These are phyloP conservation scores for Drosophila anceps DNA, from an alignment of 2,888 invertebrate genomes.

Conservation along the genomic window DNA sequence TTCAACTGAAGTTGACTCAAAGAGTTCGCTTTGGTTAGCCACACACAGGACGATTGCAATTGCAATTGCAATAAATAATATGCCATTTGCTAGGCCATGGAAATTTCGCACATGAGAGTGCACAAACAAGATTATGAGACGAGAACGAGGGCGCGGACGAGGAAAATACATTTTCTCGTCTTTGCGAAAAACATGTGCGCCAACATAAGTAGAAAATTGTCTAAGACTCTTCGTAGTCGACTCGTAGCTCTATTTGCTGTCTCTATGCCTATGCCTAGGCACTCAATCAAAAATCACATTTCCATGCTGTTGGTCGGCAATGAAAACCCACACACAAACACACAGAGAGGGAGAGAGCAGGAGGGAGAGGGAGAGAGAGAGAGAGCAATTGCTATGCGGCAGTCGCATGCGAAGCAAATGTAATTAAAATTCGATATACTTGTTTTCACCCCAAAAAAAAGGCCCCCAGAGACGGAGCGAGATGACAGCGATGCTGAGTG, in stretches of 20 bases:
- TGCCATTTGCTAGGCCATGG: slow-evolving; percentile 18
- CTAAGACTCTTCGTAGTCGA: slow-evolving; percentile 13
- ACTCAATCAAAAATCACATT: slow-evolving; percentile 82
- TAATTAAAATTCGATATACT: slow-evolving; percentile 82
- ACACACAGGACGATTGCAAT: slow-evolving; percentile 35
- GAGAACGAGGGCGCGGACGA: not conserved
- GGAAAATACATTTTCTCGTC: slow-evolving; percentile 30
- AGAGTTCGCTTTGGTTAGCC: slow-evolving; percentile 12
- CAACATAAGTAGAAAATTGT: slow-evolving; percentile 40
- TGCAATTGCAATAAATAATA: slow-evolving; percentile 47
- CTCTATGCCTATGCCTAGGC: slow-evolving; percentile 36
- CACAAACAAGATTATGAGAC: slow-evolving; percentile 34
- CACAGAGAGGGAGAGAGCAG: slow-evolving; percentile 1
- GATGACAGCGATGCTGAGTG: slow-evolving; percentile 34
- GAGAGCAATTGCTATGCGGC: slow-evolving; percentile 10
- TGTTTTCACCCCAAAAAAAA: slow-evolving; percentile 73
- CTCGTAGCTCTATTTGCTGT: slow-evolving; percentile 7
- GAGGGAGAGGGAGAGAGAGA: not conserved
- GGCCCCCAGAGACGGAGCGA: slow-evolving; percentile 59
- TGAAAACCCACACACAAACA: slow-evolving; percentile 21
- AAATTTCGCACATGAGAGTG: slow-evolving; percentile 41
- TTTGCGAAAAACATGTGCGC: slow-evolving; percentile 22
- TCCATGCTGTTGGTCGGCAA: slow-evolving; percentile 43
- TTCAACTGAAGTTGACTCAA: slow-evolving; percentile 35
- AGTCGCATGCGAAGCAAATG: slow-evolving; percentile 71